Evolutionary conservation across 2,113 vertebrate species (phyloP).

Genomic region (Cricetomys ansorgei): DNA sequence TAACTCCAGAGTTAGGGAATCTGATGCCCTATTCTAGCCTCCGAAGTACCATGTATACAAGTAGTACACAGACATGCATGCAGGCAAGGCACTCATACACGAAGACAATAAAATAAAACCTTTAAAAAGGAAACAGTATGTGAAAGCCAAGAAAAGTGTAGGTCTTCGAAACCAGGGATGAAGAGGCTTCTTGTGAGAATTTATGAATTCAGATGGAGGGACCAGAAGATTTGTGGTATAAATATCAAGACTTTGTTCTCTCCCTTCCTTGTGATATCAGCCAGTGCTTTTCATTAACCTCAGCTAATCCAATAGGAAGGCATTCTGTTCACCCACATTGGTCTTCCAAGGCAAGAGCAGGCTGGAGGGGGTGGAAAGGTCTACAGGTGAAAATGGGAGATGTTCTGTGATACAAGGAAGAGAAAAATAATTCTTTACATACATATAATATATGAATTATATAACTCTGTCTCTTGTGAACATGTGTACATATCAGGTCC

Average conservation of each 20-base stretch:
- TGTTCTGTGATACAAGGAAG: neutral
- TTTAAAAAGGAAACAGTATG: neutral
- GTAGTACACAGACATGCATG: neutral
- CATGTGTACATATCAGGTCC: neutral
- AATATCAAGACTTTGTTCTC: neutral
- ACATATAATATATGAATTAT: neutral
- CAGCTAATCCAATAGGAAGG: neutral
- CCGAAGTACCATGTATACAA: neutral
- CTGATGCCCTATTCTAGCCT: neutral
- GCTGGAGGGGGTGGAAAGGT: neutral
- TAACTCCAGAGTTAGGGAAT: neutral
- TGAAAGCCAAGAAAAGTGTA: neutral
- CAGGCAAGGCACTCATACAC: neutral
- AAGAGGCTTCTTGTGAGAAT: neutral
- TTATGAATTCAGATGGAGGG: neutral
- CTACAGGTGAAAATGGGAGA: neutral
- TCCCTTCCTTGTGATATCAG: neutral
- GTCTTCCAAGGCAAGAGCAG: neutral
- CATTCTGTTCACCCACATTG: neutral
- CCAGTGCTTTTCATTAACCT: constrained; percentile 5
- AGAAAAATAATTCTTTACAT: neutral
- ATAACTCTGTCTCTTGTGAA: neutral
- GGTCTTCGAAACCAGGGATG: neutral
- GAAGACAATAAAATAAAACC: neutral
- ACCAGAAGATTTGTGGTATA: neutral